A percentile compares a stretch with the other conserved stretches of the same genome.
Conservation (phyloP, 2,113 vertebrate species). For the Sturnira hondurensis region DNA sequence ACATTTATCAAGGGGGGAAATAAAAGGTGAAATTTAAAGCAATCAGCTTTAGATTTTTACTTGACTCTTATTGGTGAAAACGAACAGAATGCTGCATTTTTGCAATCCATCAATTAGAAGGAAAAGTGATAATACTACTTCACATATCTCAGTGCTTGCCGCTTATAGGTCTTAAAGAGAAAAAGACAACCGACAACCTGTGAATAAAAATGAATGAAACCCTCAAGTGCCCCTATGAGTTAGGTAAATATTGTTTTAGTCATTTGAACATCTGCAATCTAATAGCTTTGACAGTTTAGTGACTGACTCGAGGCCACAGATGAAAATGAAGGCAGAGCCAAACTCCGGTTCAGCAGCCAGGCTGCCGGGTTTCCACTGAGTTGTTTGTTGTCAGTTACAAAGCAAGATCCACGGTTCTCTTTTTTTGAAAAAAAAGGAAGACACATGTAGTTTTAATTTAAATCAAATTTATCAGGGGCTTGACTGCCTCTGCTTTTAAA, state of each 20-base stretch:
- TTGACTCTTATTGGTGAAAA: conserved; percentile 31
- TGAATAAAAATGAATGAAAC: conserved; percentile 38
- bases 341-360: neutral
- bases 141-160: neutral
- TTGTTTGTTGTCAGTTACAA: conserved; percentile 32
- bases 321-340: neutral
- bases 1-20: neutral
- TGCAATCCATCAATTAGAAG: conserved; percentile 51
- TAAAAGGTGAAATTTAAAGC: conserved; percentile 13
- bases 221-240: neutral
- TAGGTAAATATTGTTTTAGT: conserved; percentile 53
- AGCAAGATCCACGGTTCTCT: neutral
- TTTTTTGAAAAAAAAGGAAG: neutral
- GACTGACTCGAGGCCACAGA: neutral
- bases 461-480: neutral
- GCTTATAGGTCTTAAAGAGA: conserved; percentile 22
- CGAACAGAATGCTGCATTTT: neutral
- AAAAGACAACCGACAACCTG: neutral
- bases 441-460: conserved; percentile 43
- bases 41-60: conserved; percentile 40
- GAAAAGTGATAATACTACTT: conserved; percentile 50
- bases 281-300: neutral
- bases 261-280: neutral
- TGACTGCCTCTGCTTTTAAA: conserved; percentile 16
- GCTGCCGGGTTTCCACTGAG: conserved; percentile 8